Base-by-base conservation (phyloP, 2,797 vertebrate species). In the Helicolenus hilgendorfi region DNA sequence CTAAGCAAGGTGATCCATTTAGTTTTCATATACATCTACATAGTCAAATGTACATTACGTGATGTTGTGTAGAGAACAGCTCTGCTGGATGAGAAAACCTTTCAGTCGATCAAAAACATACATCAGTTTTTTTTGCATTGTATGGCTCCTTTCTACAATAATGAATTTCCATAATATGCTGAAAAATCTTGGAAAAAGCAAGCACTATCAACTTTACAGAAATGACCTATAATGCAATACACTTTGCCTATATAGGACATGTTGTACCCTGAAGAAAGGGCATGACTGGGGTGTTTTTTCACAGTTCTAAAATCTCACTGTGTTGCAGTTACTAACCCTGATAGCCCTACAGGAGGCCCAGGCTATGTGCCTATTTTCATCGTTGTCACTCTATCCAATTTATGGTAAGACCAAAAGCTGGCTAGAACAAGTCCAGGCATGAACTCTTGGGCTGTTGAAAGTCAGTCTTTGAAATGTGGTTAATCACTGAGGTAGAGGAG, bases 401-500 rank as follows among this genome's bases (percentile, higher is more conserved):
- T 33, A 22, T 4, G 22, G 49, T 55, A 55, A 22, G 75, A 85
- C 56, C 9, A 45, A 78, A 77, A 60, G 53, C 24, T 70, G 53
- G 14, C 36, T 64, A 11, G 22, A 24, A 81, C 87, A 84, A 41
- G 87, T 82, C 77, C 63, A 24, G 53, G 13, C 87, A 82, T 9
- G 64, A 72, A 38, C 72, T 41, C 33, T 26, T 15, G 3, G 14
- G 9, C 3, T 64, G 53, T 67, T 64, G 8, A 69, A n/a, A 79
- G 31, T 59, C 1, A 60, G 70, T 76, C 68, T 59, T 35, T 72
- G 83, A 84, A 87, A 85, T 24, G 26, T 22, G 67, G 7, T 79
- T 78, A 91, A 77, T 91, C 83, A 86, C 60, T 69, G 65, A 62
- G 56, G 36, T 35, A 72, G 59, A 69, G 22, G 41, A 69, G 31